Conservation (phyloP, 2,888 invertebrate genomes). For the Morinoia aosen region DNA sequence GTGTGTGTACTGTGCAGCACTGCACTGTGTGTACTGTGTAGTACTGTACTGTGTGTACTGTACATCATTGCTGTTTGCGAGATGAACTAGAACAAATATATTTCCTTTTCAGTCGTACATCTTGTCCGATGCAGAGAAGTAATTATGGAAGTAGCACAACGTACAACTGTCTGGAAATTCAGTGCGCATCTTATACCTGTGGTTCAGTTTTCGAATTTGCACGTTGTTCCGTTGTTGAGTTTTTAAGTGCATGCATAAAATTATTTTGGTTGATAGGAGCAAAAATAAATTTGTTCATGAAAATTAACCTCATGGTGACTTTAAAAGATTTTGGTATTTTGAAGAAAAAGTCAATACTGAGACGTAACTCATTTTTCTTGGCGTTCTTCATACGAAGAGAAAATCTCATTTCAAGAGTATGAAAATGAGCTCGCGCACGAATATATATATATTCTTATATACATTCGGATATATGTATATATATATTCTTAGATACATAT, state of each 20-base stretch:
- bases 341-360: background rate
- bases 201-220: background rate
- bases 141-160: too few species aligned
- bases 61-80: too few species aligned
- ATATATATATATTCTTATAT: too few species aligned
- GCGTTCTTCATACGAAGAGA: background rate
- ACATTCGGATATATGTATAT: too few species aligned
- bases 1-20: too few species aligned
- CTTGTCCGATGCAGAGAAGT: too few species aligned
- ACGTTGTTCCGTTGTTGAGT: background rate
- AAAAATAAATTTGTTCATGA: background rate
- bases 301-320: background rate
- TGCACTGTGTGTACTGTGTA: too few species aligned
- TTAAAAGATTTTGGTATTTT: background rate
- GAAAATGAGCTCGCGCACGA: background rate
- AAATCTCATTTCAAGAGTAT: background rate
- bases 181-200: background rate
- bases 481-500: too few species aligned
- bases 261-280: background rate
- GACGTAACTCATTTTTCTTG: background rate
- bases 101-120: too few species aligned
- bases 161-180: too few species aligned
- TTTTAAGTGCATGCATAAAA: background rate
- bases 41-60: too few species aligned
- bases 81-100: too few species aligned